Evolutionary conservation across 2,113 vertebrate genomes (phyloP).

Genomic region (Zootoca vivipara): DNA sequence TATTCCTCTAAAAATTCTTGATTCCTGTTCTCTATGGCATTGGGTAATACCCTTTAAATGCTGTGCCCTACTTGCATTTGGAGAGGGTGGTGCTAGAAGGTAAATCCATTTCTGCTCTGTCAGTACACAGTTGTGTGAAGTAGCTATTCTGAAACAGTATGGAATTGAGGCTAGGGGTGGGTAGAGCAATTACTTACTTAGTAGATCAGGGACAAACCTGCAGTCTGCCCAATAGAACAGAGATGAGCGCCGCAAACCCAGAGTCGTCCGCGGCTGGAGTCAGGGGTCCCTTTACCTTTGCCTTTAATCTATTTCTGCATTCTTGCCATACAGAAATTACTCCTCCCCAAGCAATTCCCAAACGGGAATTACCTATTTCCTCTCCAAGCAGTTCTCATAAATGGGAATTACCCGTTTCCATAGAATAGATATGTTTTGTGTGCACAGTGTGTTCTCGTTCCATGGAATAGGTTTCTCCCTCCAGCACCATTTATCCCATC

Average conservation of each 20-base stretch:
- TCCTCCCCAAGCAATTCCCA: background rate
- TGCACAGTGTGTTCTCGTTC: background rate
- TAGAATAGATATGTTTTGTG: background rate
- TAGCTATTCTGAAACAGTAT: background rate
- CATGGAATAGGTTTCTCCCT: background rate
- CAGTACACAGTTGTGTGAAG: background rate
- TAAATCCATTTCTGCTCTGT: background rate
- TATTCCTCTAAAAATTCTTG: background rate
- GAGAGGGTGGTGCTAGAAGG: background rate
- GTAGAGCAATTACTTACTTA: background rate
- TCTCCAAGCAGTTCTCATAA: background rate
- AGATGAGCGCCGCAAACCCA: no score
- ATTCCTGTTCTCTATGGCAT: background rate
- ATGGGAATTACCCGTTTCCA: background rate
- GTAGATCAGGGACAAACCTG: background rate
- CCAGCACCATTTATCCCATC: background rate
- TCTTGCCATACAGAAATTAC: background rate
- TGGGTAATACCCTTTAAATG: background rate
- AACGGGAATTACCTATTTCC: background rate
- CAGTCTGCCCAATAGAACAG: background rate
- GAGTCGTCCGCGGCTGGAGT: no score
- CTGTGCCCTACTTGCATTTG: background rate
- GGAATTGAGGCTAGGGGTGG: background rate
- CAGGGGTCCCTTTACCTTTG: no score
- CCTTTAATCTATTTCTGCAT: background rate